These are phyloP conservation scores for Ptychoptera albimana DNA, from an alignment of 2,888 invertebrate genomes.

Conservation along the genomic window DNA sequence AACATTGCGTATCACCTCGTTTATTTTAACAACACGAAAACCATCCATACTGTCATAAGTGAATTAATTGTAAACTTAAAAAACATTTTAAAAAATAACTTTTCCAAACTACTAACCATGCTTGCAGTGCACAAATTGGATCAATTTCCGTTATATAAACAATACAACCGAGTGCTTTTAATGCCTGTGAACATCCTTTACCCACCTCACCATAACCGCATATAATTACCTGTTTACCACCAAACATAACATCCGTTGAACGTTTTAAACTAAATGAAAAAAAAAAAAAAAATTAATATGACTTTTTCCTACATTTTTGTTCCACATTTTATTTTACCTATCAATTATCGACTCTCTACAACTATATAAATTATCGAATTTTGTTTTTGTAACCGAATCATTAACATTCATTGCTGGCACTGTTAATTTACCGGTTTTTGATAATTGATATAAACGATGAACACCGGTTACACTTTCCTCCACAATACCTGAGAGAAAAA, in stretches of 20 bases:
- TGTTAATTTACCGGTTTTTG: slow-evolving; percentile 82
- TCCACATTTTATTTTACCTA: slow-evolving; percentile 33
- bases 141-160: slow-evolving; percentile 84
- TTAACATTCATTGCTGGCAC: slow-evolving; percentile 98
- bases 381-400: slow-evolving; percentile 95
- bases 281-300: slow-evolving; percentile 2
- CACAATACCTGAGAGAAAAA: slow-evolving; percentile 53
- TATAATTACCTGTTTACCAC: slow-evolving; percentile 89
- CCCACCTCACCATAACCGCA: slow-evolving; percentile 97
- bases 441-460: slow-evolving; percentile 87
- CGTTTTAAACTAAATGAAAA: slow-evolving; percentile 30
- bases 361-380: slow-evolving; percentile 93
- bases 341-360: slow-evolving; percentile 86
- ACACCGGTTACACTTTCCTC: slow-evolving; percentile 98
- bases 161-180: slow-evolving; percentile 88
- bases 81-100: background rate
- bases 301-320: background rate
- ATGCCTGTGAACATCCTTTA: slow-evolving; percentile 89
- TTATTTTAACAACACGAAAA: slow-evolving; percentile 83
- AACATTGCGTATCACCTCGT: slow-evolving; percentile 82
- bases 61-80: background rate
- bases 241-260: slow-evolving; percentile 80
- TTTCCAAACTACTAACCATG: slow-evolving; percentile 39
- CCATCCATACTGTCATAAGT: slow-evolving; percentile 62
- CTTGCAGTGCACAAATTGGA: slow-evolving; percentile 94